Evolutionary conservation across 2,113 vertebrate genomes (phyloP).

Genomic region (Alligator mississippiensis): DNA sequence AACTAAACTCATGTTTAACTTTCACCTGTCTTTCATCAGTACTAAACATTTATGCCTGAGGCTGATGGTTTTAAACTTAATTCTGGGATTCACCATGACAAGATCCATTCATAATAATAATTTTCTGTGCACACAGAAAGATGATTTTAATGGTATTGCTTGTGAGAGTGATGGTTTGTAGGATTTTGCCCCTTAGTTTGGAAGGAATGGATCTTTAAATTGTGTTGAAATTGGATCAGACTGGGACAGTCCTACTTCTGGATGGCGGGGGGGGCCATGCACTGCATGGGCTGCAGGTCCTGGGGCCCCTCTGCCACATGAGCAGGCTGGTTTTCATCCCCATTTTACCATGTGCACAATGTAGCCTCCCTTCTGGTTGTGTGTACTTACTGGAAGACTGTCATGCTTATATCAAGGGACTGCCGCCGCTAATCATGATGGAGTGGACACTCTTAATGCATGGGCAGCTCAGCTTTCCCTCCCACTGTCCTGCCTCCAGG

Average conservation of each 20-base stretch:
- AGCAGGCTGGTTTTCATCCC: too few relatives aligned
- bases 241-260: not conserved
- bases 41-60: fast-evolving
- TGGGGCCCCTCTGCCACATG: too few relatives aligned
- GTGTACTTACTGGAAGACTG: too few relatives aligned
- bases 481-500: too few relatives aligned
- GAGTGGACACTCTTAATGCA: too few relatives aligned
- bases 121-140: not conserved
- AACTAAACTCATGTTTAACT: not conserved
- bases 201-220: not conserved
- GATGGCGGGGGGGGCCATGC: too few relatives aligned
- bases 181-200: not conserved
- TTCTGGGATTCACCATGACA: not conserved
- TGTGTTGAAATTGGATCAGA: not conserved
- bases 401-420: too few relatives aligned
- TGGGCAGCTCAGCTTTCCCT: too few relatives aligned
- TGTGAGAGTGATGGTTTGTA: not conserved
- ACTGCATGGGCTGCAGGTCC: too few relatives aligned
- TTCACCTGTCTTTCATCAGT: not conserved
- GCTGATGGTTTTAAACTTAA: not conserved
- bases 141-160: not conserved
- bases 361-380: too few relatives aligned
- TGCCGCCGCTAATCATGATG: too few relatives aligned
- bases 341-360: too few relatives aligned
- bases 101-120: not conserved